Conservation (phyloP, 2,113 vertebrate species). For the Gasterosteus nipponicus region DNA sequence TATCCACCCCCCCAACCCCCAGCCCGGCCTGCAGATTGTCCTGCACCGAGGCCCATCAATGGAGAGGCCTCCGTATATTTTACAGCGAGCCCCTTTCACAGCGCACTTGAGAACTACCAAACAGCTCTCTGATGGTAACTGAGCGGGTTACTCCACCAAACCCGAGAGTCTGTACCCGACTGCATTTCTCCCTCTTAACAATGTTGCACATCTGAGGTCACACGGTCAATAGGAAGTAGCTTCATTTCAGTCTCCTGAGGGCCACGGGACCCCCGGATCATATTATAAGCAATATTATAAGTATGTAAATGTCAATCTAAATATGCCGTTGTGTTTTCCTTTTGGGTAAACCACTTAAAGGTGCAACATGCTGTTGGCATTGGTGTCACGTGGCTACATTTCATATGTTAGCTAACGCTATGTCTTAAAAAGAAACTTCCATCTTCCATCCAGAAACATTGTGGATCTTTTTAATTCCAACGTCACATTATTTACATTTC, state of each 20-base stretch:
- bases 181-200: background rate
- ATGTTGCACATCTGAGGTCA: background rate
- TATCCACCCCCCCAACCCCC: too few relatives aligned
- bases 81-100: constrained; percentile 80
- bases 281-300: background rate
- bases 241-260: background rate
- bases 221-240: background rate
- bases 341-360: background rate
- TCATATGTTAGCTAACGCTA: too few relatives aligned
- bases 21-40: constrained; percentile 73
- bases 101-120: constrained; percentile 80
- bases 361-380: background rate
- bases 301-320: background rate
- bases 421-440: background rate
- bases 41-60: constrained; percentile 78
- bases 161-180: background rate
- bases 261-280: background rate
- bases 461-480: background rate
- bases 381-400: background rate
- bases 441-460: background rate
- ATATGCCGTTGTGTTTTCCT: background rate
- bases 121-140: constrained; percentile 79
- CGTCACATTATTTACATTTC: background rate
- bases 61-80: constrained; percentile 83
- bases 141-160: constrained; percentile 44